These are phyloP conservation scores for Cinara cedri DNA, from an alignment of 2,888 invertebrate genomes.

Conservation along the genomic window DNA sequence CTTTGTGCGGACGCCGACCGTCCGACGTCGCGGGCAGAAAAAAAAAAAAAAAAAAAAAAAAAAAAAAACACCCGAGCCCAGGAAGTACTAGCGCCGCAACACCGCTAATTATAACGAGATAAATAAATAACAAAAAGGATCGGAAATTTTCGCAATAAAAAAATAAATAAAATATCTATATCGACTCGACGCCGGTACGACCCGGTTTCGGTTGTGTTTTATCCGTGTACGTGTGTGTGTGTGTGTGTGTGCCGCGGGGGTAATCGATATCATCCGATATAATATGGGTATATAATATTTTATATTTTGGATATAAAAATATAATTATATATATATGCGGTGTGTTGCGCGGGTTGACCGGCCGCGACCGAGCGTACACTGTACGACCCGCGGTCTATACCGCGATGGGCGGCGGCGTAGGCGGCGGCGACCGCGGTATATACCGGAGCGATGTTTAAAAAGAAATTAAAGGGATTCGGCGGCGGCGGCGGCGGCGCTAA, in stretches of 20 bases:
- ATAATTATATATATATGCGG: background rate
- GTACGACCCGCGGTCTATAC: no score
- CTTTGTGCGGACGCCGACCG: constrained; percentile 13
- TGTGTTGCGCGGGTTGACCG: background rate
- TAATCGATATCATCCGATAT: background rate
- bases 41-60: background rate
- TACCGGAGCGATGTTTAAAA: constrained; percentile 40
- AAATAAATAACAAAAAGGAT: constrained; percentile 18
- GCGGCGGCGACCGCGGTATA: background rate
- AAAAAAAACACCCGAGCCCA: background rate
- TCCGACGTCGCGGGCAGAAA: constrained; percentile 13
- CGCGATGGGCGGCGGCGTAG: background rate
- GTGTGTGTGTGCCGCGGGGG: background rate
- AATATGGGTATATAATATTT: background rate
- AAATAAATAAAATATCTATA: background rate
- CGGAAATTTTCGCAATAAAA: constrained; percentile 40
- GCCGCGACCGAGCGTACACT: background rate
- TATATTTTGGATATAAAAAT: constrained; percentile 17
- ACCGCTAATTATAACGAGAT: constrained; percentile 40
- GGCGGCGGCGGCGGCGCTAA: constrained; percentile 43
- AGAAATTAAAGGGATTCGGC: constrained; percentile 40
- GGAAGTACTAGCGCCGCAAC: constrained; percentile 20
- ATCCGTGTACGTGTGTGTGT: background rate
- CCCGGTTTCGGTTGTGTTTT: background rate
- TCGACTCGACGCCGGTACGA: background rate